Conservation (phyloP, 2,113 vertebrate genomes). For the Rhipidura dahli region DNA sequence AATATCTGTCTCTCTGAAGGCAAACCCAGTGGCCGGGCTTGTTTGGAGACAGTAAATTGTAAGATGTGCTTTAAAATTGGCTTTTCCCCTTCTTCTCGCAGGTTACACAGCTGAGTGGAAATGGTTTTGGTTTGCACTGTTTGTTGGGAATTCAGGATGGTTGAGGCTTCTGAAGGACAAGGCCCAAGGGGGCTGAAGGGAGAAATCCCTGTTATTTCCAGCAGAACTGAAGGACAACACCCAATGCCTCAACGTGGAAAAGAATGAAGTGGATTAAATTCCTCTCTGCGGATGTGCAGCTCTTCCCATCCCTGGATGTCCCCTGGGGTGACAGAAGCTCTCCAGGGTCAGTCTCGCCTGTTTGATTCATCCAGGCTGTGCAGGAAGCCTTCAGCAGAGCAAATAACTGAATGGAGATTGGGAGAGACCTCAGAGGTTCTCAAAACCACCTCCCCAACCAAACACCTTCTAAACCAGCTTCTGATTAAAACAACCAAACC, state of each 20-base stretch:
- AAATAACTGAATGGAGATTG: not conserved
- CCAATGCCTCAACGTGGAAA: fast-evolving
- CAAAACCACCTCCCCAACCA: not conserved
- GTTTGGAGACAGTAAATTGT: not conserved
- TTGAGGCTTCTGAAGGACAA: not conserved
- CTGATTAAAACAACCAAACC: not conserved
- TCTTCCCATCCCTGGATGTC: not conserved
- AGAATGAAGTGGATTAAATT: not conserved
- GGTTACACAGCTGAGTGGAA: not conserved
- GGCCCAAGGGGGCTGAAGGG: not conserved
- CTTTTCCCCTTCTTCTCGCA: not conserved
- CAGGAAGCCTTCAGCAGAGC: not conserved
- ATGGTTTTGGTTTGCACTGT: not conserved
- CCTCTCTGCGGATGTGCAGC: not conserved
- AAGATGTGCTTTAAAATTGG: not conserved
- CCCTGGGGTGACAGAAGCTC: not conserved
- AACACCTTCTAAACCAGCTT: not conserved
- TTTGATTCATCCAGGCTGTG: not conserved
- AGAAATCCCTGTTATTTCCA: not conserved
- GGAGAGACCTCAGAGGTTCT: not conserved
- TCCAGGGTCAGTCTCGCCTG: not conserved
- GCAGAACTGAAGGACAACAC: not conserved
- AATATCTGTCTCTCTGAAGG: constrained; percentile 72
- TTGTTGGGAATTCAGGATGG: not conserved
- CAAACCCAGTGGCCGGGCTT: constrained; percentile 8